These are phyloP conservation scores for Myocastor coypus DNA, from an alignment of 2,113 vertebrate species.

Conservation along the genomic window DNA sequence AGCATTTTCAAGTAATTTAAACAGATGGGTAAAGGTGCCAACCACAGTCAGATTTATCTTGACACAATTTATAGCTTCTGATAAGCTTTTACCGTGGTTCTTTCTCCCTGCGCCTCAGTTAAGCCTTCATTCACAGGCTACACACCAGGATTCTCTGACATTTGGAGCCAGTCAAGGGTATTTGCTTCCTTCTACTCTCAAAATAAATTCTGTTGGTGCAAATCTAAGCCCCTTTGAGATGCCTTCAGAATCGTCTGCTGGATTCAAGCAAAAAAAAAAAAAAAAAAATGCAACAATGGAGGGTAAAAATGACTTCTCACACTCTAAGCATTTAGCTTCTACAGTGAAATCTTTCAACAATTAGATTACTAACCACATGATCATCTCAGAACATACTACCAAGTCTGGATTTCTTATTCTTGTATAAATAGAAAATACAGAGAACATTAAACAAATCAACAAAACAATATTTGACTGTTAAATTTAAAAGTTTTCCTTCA, in stretches of 20 bases:
- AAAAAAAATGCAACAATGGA: not conserved
- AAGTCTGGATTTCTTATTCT: conserved; percentile 21
- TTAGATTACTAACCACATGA: conserved; percentile 48
- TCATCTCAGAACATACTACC: conserved; percentile 18
- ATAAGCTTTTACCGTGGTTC: conserved; percentile 49
- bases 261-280: conserved; percentile 16
- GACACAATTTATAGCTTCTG: conserved; percentile 68
- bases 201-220: not conserved
- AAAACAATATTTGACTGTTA: not conserved
- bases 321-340: conserved; percentile 22
- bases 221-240: conserved; percentile 43
- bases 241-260: not conserved
- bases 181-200: conserved; percentile 28
- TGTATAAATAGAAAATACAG: not conserved
- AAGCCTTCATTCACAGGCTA: conserved; percentile 46
- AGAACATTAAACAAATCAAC: conserved; percentile 20
- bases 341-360: conserved; percentile 51
- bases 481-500: conserved; percentile 6
- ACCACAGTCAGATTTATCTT: conserved; percentile 62
- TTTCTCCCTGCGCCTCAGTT: conserved; percentile 42
- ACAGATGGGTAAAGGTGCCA: conserved; percentile 63
- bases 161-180: conserved; percentile 34
- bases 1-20: conserved; percentile 72
- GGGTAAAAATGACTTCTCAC: conserved; percentile 36
- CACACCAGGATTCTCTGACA: conserved; percentile 41